Percentiles rank a stretch among this genome's conserved stretches.
phyloP scores from a whole-genome alignment of 2,113 vertebrate genomes.

The Heteronetta atricapilla region DNA sequence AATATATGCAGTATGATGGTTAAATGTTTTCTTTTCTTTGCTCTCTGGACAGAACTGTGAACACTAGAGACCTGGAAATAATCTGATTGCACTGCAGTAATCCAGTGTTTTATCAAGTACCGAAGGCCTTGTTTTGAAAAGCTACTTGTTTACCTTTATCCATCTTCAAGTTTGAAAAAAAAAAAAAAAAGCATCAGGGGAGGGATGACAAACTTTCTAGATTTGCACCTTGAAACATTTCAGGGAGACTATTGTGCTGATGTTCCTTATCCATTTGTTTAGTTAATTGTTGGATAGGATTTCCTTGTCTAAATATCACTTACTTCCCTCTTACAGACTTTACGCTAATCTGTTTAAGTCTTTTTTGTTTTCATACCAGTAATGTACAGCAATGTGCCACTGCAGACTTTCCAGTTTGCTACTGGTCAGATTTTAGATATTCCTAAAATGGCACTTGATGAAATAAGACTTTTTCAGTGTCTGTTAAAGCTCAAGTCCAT shows the following conservation, averaged over 20 bases:
- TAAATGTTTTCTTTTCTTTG: constrained; percentile 56
- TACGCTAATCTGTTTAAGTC: constrained; percentile 11
- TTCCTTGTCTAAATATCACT: constrained; percentile 13
- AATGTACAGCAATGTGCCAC: neutral
- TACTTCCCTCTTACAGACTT: constrained; percentile 22
- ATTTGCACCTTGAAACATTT: constrained; percentile 75
- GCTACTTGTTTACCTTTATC: constrained; percentile 67
- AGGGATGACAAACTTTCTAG: constrained; percentile 38
- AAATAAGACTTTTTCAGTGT: neutral
- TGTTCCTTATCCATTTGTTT: constrained; percentile 50
- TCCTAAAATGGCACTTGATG: neutral
- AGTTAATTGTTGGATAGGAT: neutral
- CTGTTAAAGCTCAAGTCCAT: constrained; percentile 24
- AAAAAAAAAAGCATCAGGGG: neutral
- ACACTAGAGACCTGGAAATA: constrained; percentile 60
- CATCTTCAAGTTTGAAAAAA: constrained; percentile 48
- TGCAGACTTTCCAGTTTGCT: neutral
- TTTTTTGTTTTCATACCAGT: neutral
- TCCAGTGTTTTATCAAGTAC: constrained; percentile 77
- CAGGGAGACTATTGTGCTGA: constrained; percentile 75
- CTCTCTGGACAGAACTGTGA: constrained; percentile 82
- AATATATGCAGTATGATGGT: neutral
- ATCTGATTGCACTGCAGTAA: constrained; percentile 79
- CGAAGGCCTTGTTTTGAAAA: constrained; percentile 76
- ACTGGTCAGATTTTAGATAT: neutral